phyloP scores from a whole-genome alignment of 2,888 invertebrate genomes.

The Eupsilia transversa region DNA sequence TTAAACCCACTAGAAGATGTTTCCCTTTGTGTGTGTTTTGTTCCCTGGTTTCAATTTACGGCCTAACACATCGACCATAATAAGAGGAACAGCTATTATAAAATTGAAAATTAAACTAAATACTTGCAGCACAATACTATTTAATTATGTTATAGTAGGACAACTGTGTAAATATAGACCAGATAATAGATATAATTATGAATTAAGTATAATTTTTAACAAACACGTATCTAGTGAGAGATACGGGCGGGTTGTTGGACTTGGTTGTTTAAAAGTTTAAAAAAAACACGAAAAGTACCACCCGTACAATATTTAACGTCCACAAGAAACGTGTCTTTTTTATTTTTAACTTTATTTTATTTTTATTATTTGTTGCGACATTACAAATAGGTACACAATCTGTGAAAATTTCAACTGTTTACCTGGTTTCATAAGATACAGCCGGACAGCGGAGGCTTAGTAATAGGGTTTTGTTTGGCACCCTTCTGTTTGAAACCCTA shows the following conservation, averaged over 20 bases:
- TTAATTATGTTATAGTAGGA: slow-evolving; percentile 33
- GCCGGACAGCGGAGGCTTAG: no score
- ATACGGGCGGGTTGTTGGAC: background rate
- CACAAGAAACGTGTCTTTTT: no score
- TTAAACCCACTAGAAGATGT: background rate
- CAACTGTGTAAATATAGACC: slow-evolving; percentile 49
- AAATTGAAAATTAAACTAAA: slow-evolving; percentile 42
- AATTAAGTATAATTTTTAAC: background rate
- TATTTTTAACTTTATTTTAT: no score
- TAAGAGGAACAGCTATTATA: slow-evolving; percentile 7
- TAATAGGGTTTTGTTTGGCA: no score
- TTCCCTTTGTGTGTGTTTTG: no score
- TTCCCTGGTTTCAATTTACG: background rate
- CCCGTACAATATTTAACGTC: no score
- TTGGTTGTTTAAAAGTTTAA: background rate
- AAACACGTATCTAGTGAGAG: background rate
- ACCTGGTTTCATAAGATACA: no score
- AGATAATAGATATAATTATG: slow-evolving; percentile 24
- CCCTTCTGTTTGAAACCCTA: no score
- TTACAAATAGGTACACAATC: no score
- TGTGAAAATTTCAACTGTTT: no score
- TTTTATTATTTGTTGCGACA: no score
- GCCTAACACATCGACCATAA: slow-evolving; percentile 36
- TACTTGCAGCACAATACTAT: slow-evolving; percentile 30
- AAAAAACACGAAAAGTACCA: no score